phyloP scores from a whole-genome alignment of 2,797 vertebrate genomes.

The Sus cebifrons region DNA sequence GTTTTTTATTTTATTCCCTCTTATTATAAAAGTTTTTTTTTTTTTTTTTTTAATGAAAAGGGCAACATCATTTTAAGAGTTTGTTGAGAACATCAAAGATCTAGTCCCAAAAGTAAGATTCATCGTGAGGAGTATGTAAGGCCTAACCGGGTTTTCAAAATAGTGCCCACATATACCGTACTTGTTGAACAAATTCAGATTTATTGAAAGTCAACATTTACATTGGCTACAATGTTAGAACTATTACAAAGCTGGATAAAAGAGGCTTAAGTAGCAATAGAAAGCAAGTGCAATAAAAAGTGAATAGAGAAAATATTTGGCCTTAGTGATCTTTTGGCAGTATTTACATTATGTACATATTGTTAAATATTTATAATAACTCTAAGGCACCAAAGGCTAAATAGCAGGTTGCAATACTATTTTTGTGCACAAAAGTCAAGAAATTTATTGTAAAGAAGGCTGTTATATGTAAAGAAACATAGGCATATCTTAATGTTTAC shows the following conservation, averaged over 20 bases:
- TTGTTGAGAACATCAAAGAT: slow-evolving; percentile 71
- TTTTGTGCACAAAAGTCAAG: slow-evolving; percentile 90
- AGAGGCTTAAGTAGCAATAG: slow-evolving; percentile 92
- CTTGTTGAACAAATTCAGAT: slow-evolving; percentile 93
- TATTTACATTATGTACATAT: slow-evolving; percentile 94
- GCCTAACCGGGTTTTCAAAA: slow-evolving; percentile 84
- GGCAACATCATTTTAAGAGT: slow-evolving; percentile 68
- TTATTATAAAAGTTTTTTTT: slow-evolving; percentile 33
- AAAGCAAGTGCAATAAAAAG: slow-evolving; percentile 94
- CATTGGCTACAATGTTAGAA: slow-evolving; percentile 93
- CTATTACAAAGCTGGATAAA: slow-evolving; percentile 94
- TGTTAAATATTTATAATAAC: slow-evolving; percentile 93
- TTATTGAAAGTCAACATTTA: slow-evolving; percentile 96
- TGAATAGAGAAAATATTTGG: slow-evolving; percentile 95
- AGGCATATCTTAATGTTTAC: slow-evolving; percentile 87
- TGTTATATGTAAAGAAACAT: slow-evolving; percentile 86
- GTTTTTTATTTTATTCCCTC: background rate
- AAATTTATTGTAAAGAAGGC: slow-evolving; percentile 86
- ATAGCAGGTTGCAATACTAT: slow-evolving; percentile 92
- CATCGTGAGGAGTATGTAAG: slow-evolving; percentile 72
- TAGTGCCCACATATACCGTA: slow-evolving; percentile 87
- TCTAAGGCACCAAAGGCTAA: slow-evolving; percentile 95
- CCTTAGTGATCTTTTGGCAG: slow-evolving; percentile 93
- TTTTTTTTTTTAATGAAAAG: background rate
- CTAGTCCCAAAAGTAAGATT: slow-evolving; percentile 81